A percentile compares a stretch with the other conserved stretches of the same genome.
phyloP scores from a whole-genome alignment of 2,888 invertebrate genomes.

The Apamea epomidion region DNA sequence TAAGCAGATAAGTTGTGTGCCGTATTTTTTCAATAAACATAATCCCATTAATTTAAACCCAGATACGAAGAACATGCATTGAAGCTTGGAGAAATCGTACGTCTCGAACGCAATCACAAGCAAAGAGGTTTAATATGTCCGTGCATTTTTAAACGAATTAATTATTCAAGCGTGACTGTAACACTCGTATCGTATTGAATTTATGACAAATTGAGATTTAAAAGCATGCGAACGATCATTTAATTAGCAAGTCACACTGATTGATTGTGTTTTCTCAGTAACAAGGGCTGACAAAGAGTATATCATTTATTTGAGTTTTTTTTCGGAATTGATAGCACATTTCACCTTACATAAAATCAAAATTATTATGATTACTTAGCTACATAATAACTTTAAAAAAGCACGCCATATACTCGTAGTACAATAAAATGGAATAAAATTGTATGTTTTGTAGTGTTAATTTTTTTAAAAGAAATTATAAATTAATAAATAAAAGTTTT shows the following conservation, averaged over 20 bases:
- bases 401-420: neutral
- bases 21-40: constrained; percentile 49
- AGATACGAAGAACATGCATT: constrained; percentile 49
- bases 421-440: neutral
- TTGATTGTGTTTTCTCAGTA: constrained; percentile 31
- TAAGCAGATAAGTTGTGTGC: constrained; percentile 26
- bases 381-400: neutral
- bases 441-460: neutral
- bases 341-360: neutral
- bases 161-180: constrained; percentile 20
- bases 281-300: neutral
- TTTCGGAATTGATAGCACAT: neutral
- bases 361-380: neutral
- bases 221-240: constrained; percentile 15
- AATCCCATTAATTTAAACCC: constrained; percentile 44
- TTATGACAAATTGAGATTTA: constrained; percentile 46
- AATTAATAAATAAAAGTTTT: neutral
- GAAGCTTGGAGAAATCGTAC: constrained; percentile 52
- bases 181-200: constrained; percentile 37
- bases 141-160: constrained; percentile 45
- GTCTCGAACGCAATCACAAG: constrained; percentile 49
- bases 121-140: constrained; percentile 44
- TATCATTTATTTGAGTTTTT: neutral
- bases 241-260: constrained; percentile 25
- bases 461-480: neutral